Base-by-base conservation (phyloP, 2,888 invertebrate species). In the Anticlea derivata region DNA sequence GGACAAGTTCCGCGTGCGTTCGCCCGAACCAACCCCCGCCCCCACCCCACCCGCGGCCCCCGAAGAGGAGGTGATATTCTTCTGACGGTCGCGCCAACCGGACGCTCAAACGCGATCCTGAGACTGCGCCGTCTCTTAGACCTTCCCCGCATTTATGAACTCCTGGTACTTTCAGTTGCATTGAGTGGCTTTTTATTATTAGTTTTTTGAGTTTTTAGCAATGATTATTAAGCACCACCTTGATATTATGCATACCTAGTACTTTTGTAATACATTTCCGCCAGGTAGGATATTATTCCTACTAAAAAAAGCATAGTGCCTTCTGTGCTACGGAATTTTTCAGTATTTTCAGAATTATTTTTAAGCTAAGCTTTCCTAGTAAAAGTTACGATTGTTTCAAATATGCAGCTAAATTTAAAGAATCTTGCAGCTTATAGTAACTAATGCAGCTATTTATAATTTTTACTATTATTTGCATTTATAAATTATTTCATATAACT, bases 11-110 rank as follows among this genome's bases (percentile, higher is more conserved):
- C 92, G 94, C 51, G 92, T 93, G 34, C 91, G 93, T 5, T 92
- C 92, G 1, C 92, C 93, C 6, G 91, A 90, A 27, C 55, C 63
- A 7, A 34, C 56, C 3, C 55, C 66, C 65, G 41, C 66, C 35
- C 56, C 61, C 35, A 51, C 65, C 45, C 59, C 59, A 12, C 52
- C 68, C 8, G 40, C 87, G 67, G 74, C 68, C 10, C 45, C 87
- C 67, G 74, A 94, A 66, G 94, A 94, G 63, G 93, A 94, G 70
- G 93, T 94, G 22, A 93, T 94, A 80, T 93, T 94, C 84, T 93
- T 94, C 93, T 94, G 93, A 93, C 93, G 91, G 50, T 49, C 66
- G 34, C 73, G 64, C 35, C 63, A 58, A 39, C 51, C 82, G 65
- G 57, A 68, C 43, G 58, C 70, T 26, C 76, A 70, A 46, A 63